Percentiles rank a stretch among this genome's conserved stretches.
phyloP scores from a whole-genome alignment of 2,888 invertebrate genomes.

The Anoplius nigerrimus region DNA sequence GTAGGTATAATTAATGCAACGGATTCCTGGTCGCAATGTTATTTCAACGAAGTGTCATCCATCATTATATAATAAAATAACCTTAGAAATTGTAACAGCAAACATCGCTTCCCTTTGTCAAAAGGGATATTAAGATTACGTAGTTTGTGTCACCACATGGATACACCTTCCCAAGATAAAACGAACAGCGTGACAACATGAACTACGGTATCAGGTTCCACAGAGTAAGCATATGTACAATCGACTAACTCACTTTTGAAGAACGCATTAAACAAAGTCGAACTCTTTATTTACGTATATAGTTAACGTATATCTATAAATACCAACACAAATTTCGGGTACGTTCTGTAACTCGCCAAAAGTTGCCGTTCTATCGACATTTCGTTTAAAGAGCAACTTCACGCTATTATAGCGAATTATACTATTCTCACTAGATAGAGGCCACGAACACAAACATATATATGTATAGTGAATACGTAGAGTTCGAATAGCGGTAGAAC shows the following conservation, averaged over 20 bases:
- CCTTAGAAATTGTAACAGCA: slow-evolving; percentile 5
- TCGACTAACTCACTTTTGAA: slow-evolving; percentile 13
- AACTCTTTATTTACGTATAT: neutral
- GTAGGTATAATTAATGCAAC: too few species aligned
- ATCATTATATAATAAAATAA: slow-evolving; percentile 27
- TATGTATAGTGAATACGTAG: too few species aligned
- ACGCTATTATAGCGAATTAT: neutral
- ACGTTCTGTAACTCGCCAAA: neutral
- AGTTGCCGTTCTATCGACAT: neutral
- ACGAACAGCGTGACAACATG: too few species aligned
- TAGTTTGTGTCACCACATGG: too few species aligned
- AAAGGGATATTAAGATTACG: neutral
- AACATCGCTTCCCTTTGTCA: neutral
- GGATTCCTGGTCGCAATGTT: too few species aligned
- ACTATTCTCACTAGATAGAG: too few species aligned
- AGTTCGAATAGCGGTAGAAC: too few species aligned
- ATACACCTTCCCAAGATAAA: too few species aligned
- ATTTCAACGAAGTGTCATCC: slow-evolving; percentile 6
- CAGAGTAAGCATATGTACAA: slow-evolving; percentile 8
- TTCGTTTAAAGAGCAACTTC: slow-evolving; percentile 16
- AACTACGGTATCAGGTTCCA: too few species aligned
- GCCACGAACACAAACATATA: too few species aligned
- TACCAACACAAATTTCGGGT: neutral
- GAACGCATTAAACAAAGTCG: neutral
- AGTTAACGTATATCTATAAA: neutral